phyloP scores from a whole-genome alignment of 2,888 invertebrate genomes.

The Phyllotreta striolata region DNA sequence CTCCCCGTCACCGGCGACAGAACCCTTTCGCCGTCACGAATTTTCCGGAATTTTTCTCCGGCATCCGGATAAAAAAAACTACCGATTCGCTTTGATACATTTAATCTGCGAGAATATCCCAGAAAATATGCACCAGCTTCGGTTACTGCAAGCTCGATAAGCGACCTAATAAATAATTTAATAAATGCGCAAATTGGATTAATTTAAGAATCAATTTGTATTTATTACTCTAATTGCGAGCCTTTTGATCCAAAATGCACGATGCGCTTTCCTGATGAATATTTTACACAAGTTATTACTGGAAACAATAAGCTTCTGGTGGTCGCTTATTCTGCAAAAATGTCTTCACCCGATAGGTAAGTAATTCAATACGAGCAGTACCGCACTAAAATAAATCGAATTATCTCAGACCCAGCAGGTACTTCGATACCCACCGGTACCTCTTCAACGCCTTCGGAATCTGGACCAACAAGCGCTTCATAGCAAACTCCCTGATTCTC shows the following conservation, averaged over 20 bases:
- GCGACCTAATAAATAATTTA: no score
- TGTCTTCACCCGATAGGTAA: no score
- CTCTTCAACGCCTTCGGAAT: conserved; percentile 14
- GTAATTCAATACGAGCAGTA: no score
- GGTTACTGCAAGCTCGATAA: no score
- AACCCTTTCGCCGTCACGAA: conserved; percentile 35
- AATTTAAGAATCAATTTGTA: not conserved
- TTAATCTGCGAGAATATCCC: not conserved
- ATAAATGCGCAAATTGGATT: no score
- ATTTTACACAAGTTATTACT: conserved; percentile 1
- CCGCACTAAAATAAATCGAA: no score
- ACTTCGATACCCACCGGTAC: not conserved
- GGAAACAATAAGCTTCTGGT: no score
- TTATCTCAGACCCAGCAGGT: not conserved
- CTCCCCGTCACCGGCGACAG: conserved; percentile 48
- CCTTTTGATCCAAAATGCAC: conserved; percentile 6
- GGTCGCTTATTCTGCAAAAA: no score
- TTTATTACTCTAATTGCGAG: not conserved
- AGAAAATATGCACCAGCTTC: not conserved
- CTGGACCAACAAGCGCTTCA: conserved; percentile 12
- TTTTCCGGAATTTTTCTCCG: conserved; percentile 9
- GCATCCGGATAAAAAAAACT: not conserved
- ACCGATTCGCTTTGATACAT: not conserved
- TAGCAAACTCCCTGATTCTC: conserved; percentile 4
- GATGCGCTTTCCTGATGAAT: conserved; percentile 1